Evolutionary conservation across 2,888 invertebrate genomes (phyloP), one percentile per base, ranked within the genome.

Genomic region (Phengaris alcon): DNA sequence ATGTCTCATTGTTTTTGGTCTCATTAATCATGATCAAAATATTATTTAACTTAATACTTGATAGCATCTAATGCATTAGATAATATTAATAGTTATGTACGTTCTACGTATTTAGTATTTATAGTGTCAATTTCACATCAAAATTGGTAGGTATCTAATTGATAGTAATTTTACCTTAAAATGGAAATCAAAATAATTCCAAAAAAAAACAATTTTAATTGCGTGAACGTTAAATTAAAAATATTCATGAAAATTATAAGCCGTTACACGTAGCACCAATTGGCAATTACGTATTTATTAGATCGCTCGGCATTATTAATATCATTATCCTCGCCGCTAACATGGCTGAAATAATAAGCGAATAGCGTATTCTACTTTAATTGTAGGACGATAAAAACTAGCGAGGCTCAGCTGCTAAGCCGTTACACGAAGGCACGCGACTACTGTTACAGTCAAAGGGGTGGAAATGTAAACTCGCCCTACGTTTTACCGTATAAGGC

Each of bases 391-490:
- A 84, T 76, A 77, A 79, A 76, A 76, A 86, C 85, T 87, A 84
- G 82, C 77, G 77, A 81, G 84, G 84, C 87, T 91, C 92, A 92
- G 92, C 91, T 92, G 93, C 89, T 81, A 78, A 81, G 82, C 89
- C 90, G 90, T 91, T 91, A 90, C 81, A 79, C 81, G 79, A 80
- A 79, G 84, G 87, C 91, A 90, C 90, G 90, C 90, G 88, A 80
- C 81, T 72, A 35, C 59, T 35, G 69, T 75, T 72, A 72, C 48
- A 51, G 54, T 35, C 46, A 13, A 35, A 72, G 52, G 72, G 72
- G 54, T 52, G 51, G 54, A 72, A 54, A 72, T 54, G 54, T 52
- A 35, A 54, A 13, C 72, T 72, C 72, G 8, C 52, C 72, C 72
- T 54, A 54, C 35, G 13, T 3, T 54, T 54, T 12, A 22, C 72